Percentiles rank a stretch among this genome's conserved stretches.
These are phyloP conservation scores for Habroteleia sp. DNA, from an alignment of 2,888 invertebrate genomes.

Conservation along the genomic window DNA sequence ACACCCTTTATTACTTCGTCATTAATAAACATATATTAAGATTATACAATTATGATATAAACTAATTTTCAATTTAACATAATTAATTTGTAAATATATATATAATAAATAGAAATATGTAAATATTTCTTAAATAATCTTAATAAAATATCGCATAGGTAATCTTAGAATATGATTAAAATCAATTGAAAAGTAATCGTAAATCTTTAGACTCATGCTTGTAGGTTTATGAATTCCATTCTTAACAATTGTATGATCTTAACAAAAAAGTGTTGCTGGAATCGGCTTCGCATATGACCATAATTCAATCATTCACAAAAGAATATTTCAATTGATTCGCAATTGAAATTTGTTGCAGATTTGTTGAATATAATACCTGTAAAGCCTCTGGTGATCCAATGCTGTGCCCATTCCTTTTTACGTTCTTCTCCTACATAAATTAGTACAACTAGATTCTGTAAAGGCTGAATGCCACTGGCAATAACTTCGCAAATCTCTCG, in stretches of 20 bases:
- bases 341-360: conserved; percentile 57
- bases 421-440: conserved; percentile 94
- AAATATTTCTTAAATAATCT: too few relatives aligned
- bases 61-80: too few relatives aligned
- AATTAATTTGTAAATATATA: too few relatives aligned
- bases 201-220: too few relatives aligned
- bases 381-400: conserved; percentile 95
- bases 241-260: neutral
- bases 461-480: conserved; percentile 96
- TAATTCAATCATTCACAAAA: conserved; percentile 16
- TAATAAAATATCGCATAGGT: too few relatives aligned
- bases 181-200: too few relatives aligned
- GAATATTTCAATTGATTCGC: conserved; percentile 42
- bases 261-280: conserved; percentile 20
- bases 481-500: conserved; percentile 96
- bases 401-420: conserved; percentile 95
- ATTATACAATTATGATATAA: too few relatives aligned
- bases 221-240: too few relatives aligned
- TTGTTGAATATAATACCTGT: conserved; percentile 80
- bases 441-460: conserved; percentile 95
- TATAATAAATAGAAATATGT: too few relatives aligned
- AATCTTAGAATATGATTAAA: too few relatives aligned
- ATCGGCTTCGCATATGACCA: conserved; percentile 28
- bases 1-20: too few relatives aligned
- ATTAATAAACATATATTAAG: too few relatives aligned